phyloP scores from a whole-genome alignment of 2,888 invertebrate species.

The Graphium colonna region DNA sequence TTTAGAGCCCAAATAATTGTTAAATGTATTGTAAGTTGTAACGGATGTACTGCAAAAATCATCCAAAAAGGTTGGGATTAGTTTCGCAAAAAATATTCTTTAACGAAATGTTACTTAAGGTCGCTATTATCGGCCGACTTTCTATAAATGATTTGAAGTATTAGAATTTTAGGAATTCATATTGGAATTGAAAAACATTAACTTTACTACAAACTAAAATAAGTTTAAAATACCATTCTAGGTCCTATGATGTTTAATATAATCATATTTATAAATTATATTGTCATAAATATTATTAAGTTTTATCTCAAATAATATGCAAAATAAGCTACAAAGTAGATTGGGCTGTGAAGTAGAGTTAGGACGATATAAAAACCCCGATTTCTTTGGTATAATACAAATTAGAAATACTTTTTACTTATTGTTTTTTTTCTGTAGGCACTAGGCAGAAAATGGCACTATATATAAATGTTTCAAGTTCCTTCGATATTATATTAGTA shows the following conservation, averaged over 20 bases:
- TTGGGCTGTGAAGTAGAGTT: conserved; percentile 16
- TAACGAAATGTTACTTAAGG: too few relatives aligned
- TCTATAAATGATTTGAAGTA: neutral
- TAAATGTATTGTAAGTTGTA: neutral
- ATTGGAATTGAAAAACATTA: neutral
- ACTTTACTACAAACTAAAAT: neutral
- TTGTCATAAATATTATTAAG: too few relatives aligned
- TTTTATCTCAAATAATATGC: too few relatives aligned
- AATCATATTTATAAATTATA: too few relatives aligned
- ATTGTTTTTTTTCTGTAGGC: too few relatives aligned
- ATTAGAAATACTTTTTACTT: too few relatives aligned
- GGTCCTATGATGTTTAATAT: too few relatives aligned
- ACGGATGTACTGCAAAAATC: too few relatives aligned
- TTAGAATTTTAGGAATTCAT: neutral
- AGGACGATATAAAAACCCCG: neutral
- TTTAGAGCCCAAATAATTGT: neutral
- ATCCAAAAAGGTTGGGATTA: too few relatives aligned
- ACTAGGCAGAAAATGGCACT: neutral
- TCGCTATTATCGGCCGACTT: too few relatives aligned
- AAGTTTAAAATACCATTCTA: neutral
- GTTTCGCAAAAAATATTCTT: too few relatives aligned
- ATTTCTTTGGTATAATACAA: too few relatives aligned
- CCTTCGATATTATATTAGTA: neutral
- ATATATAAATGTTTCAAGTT: neutral
- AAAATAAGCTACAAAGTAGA: conserved; percentile 12